Evolutionary conservation across 1,140 invertebrate species (phyloP), one percentile per base, ranked within the genome.

Genomic region (Meloidogyne exigua): DNA sequence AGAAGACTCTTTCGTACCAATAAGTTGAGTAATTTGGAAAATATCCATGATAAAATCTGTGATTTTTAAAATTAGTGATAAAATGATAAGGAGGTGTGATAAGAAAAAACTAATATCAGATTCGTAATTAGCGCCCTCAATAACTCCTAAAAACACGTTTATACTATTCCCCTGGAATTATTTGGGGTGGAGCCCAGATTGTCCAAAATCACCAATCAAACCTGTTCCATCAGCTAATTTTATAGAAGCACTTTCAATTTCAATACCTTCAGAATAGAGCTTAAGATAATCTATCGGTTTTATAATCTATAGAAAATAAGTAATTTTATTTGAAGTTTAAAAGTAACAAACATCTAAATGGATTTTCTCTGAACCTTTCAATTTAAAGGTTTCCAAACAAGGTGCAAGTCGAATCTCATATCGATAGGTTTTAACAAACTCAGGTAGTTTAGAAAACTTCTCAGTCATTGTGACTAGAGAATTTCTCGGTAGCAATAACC

Each of bases 141-240:
- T n/a, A n/a, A n/a, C n/a, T n/a, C n/a, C n/a, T n/a, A n/a, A n/a
- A n/a, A n/a, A n/a, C n/a, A n/a, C n/a, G n/a, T n/a, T n/a, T n/a
- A n/a, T n/a, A n/a, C n/a, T n/a, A n/a, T n/a, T n/a, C n/a, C n/a
- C n/a, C n/a, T n/a, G n/a, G n/a, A n/a, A n/a, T n/a, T n/a, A n/a
- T n/a, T n/a, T n/a, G n/a, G n/a, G n/a, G n/a, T n/a, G n/a, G n/a
- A n/a, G n/a, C n/a, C n/a, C n/a, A n/a, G n/a, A n/a, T n/a, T n/a
- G n/a, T n/a, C n/a, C n/a, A n/a, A n/a, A n/a, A n/a, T n/a, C n/a
- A n/a, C n/a, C n/a, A n/a, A n/a, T n/a, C n/a, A 42, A 23, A 80
- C 81, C 81, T 25, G 82, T 80, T n/a, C 81, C 79, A 75, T 83
- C 69, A n/a, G 28, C 67, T 26, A 80, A 73, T 63, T 80, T 79